Evolutionary conservation across 2,113 vertebrate genomes (phyloP), one percentile per base, ranked within the genome.

Genomic region (Tychaedon coryphoeus): DNA sequence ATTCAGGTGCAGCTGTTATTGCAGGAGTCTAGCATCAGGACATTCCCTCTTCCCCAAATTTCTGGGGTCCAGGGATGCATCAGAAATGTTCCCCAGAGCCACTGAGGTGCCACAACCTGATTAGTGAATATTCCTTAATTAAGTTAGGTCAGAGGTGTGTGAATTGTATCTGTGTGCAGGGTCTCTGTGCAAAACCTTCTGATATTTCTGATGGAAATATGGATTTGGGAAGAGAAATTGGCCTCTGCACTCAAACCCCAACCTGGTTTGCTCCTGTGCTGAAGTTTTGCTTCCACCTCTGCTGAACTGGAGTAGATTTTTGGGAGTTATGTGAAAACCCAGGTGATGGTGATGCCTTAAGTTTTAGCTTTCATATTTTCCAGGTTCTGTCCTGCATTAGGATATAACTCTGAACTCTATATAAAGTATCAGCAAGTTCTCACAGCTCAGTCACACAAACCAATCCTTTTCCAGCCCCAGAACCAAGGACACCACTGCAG

Each of bases 1-100:
- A 28, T 12, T 80, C 8, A 0, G 1, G 0, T 5, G 25, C 29
- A 38, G 26, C 33, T 57, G 3, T 7, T 10, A 3, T 2, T 73
- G 33, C 42, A 60, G 38, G 31, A 45, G 62, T 12, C 25, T 38
- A 62, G 33, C 33, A 54, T 6, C 2, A 1, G 12, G 19, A 8
- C 0, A 0, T 1, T 62, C 23, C 22, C 18, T 76, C 48, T 60
- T 33, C 28, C 34, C 25, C 38, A 58, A 45, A 38, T 5, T 70
- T 3, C 54, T 42, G 36, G 5, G 17, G 5, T 28, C 20, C 19
- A 40, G 45, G 36, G 33, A 7, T 45, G 28, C 20, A 24, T 29
- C 51, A 58, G 75, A 17, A 54, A 29, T 26, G 12, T 29, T 93
- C 28, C 36, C 50, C 58, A 34, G 36, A 61, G 28, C n/a, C 22